Evolutionary conservation across 2,113 vertebrate genomes (phyloP).

Genomic region (Seriola dumerili): DNA sequence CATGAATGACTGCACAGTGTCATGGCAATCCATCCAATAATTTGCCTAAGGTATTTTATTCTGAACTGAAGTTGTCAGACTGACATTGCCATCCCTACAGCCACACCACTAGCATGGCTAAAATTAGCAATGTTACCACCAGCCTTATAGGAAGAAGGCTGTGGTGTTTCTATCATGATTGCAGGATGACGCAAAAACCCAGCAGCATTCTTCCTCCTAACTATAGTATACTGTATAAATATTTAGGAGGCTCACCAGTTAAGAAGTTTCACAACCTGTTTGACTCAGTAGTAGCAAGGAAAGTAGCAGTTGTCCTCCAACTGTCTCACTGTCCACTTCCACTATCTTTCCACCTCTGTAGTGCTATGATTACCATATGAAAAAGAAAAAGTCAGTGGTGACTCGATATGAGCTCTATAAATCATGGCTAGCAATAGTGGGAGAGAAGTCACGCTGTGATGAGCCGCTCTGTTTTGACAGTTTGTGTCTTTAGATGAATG

Average conservation of each 20-base stretch:
- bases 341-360: background rate
- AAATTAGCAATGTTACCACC: background rate
- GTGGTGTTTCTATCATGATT: background rate
- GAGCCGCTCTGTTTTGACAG: constrained; percentile 46
- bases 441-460: constrained; percentile 57
- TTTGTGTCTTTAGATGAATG: constrained; percentile 63
- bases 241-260: background rate
- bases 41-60: background rate
- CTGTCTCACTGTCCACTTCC: background rate
- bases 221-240: background rate
- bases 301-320: background rate
- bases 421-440: constrained; percentile 30
- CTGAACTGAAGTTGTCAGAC: background rate
- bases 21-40: background rate
- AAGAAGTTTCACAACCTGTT: background rate
- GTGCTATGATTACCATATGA: constrained; percentile 14
- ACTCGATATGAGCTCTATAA: constrained; percentile 44
- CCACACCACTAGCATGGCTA: background rate
- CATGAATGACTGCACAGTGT: too few species aligned
- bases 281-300: background rate
- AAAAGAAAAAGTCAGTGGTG: constrained; percentile 26
- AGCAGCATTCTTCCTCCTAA: background rate
- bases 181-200: background rate
- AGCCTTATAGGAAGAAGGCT: too few species aligned
- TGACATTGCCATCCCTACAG: background rate